A percentile compares a stretch with the other conserved stretches of the same genome.
Conservation (phyloP, 2,113 vertebrate genomes). For the Gambusia affinis region DNA sequence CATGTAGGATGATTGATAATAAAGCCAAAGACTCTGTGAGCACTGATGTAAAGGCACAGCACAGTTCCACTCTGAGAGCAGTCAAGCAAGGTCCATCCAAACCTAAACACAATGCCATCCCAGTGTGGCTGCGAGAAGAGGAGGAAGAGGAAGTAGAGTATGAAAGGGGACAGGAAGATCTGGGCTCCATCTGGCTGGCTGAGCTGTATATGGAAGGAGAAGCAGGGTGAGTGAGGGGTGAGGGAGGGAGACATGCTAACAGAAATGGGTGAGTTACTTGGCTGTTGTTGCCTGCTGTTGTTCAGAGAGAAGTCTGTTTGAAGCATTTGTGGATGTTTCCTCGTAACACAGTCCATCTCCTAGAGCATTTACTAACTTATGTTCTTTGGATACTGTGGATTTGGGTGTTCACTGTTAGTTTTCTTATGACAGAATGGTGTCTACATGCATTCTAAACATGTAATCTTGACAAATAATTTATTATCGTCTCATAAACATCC, state of each 20-base stretch:
- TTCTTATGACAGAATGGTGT: slow-evolving; percentile 18
- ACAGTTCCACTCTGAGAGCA: slow-evolving; percentile 9
- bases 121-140: slow-evolving; percentile 59
- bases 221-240: slow-evolving; percentile 67
- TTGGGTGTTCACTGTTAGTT: slow-evolving; percentile 18
- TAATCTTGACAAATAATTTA: neutral
- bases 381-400: neutral
- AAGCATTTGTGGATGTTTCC: slow-evolving; percentile 2
- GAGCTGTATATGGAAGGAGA: slow-evolving; percentile 78
- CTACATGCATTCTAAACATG: neutral
- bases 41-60: slow-evolving; percentile 7
- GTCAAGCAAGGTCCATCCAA: slow-evolving; percentile 19
- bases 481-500: neutral
- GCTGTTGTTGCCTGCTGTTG: slow-evolving; percentile 28
- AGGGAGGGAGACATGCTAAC: slow-evolving; percentile 13
- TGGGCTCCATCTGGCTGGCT: slow-evolving; percentile 77
- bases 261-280: slow-evolving; percentile 35
- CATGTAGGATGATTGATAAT: slow-evolving; percentile 1
- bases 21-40: slow-evolving; percentile 7
- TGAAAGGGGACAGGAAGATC: slow-evolving; percentile 76
- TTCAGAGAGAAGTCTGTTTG: slow-evolving; percentile 1
- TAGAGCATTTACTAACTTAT: slow-evolving; percentile 11
- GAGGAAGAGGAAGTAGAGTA: slow-evolving; percentile 74
- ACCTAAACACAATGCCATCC: slow-evolving; percentile 44
- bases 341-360: neutral